These are phyloP conservation scores for Bombus balteatus DNA, from an alignment of 1,140 invertebrate species.

Conservation along the genomic window DNA sequence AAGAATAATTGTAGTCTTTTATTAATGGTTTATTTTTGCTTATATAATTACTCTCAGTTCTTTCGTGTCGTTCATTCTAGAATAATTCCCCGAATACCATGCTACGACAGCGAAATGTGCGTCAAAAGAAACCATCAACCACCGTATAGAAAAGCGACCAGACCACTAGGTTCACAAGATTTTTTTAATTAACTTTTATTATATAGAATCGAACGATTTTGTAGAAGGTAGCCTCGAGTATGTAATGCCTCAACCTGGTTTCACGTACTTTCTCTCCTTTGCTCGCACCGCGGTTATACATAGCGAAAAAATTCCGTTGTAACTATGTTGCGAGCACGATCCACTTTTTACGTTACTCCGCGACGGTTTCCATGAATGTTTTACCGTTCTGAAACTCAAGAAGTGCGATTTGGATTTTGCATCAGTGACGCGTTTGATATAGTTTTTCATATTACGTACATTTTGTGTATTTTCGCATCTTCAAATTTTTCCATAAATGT, in stretches of 20 bases:
- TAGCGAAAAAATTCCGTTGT: neutral
- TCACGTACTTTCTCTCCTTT: constrained; percentile 52
- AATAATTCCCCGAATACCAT: neutral
- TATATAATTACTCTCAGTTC: too few species aligned
- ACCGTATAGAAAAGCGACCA: too few species aligned
- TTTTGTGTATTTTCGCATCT: too few species aligned
- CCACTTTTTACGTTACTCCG: constrained; percentile 8
- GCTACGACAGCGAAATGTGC: neutral
- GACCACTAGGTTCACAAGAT: neutral
- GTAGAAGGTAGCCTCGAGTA: neutral
- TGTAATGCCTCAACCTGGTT: constrained; percentile 15
- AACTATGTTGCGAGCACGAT: constrained; percentile 26
- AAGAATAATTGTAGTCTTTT: too few species aligned
- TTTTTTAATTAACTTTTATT: neutral
- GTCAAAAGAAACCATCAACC: neutral
- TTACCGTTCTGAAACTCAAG: neutral
- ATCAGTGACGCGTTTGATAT: neutral
- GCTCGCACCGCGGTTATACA: neutral
- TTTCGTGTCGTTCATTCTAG: too few species aligned
- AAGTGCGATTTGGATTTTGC: neutral
- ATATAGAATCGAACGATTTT: neutral
- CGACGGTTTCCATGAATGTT: neutral
- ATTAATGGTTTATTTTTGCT: too few species aligned
- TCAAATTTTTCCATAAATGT: neutral
- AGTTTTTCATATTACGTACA: neutral